Base-by-base conservation (phyloP, 1,140 invertebrate species). In the Aricia agestis region DNA sequence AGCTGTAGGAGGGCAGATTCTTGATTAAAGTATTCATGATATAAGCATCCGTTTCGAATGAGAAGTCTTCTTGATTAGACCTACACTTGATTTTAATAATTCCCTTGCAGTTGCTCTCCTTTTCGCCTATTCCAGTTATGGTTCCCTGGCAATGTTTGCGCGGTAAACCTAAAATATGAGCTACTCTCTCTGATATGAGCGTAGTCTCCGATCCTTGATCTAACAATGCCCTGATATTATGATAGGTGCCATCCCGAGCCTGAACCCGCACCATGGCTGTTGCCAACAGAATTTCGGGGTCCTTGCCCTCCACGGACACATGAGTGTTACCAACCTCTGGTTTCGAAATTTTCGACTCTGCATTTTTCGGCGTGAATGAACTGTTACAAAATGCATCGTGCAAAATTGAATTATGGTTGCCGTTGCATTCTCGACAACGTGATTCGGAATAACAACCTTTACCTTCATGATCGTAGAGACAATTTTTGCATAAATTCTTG, bases 121-220 rank as follows among this genome's bases (percentile, higher is more conserved):
- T 71, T 15, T 58, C 17, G 6, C 73, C 74, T n/a, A 77, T 63
- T 18, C 73, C 74, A 19, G 68, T 42, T 36, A 75, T 70, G 13
- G 45, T 61, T 17, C 70, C 70, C n/a, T 74, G 67, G 18, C 70
- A 70, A 36, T 45, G 42, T 59, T 17, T 31, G 15, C 76, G 70
- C 17, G 66, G 71, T 18, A 77, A 58, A 2, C 65, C 59, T 13
- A 80, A 67, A 10, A 70, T 41, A 57, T 79, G 73, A 41, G 72
- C 74, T 18, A 74, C 71, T 17, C 69, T 74, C 72, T 78, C 77
- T 25, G 72, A 69, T 17, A 78, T 76, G 9, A 78, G 57, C 7
- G 74, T 74, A 18, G 71, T 72, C 42, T 82, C 68, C 1, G 77
- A 80, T 1, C 78, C 78, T 67, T 75, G 78, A 66, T 78, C 80